Conservation (phyloP, 2,888 invertebrate species). For the Priocnemis perturbator region DNA sequence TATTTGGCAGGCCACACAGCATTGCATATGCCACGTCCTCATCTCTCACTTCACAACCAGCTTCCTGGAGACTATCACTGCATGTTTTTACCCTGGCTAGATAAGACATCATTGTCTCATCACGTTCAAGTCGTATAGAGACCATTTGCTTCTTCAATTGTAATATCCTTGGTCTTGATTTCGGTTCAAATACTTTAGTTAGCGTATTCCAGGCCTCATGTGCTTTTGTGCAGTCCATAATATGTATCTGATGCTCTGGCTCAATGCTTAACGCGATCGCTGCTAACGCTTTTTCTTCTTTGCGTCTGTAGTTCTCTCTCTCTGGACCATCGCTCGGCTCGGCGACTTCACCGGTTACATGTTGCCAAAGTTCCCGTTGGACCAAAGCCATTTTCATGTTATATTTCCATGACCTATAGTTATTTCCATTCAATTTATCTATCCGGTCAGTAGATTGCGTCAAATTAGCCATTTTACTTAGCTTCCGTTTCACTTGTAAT, state of each 20-base stretch:
- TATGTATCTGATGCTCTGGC: constrained; percentile 22
- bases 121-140: constrained; percentile 15
- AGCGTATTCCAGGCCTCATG: constrained; percentile 19
- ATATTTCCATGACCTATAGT: constrained; percentile 29
- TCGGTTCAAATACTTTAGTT: constrained; percentile 25
- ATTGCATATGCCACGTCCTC: constrained; percentile 32
- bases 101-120: constrained; percentile 28
- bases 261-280: constrained; percentile 22
- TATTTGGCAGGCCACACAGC: constrained; percentile 19
- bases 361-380: constrained; percentile 27
- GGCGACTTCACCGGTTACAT: constrained; percentile 6
- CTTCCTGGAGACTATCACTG: constrained; percentile 23
- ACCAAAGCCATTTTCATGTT: constrained; percentile 27
- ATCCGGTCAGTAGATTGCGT: constrained; percentile 19
- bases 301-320: neutral
- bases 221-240: constrained; percentile 22
- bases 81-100: constrained; percentile 26
- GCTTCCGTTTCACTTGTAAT: neutral
- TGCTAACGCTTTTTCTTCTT: constrained; percentile 19
- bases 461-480: constrained; percentile 7
- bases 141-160: constrained; percentile 29
- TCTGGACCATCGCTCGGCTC: neutral
- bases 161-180: constrained; percentile 27
- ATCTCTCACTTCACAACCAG: constrained; percentile 23
- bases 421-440: constrained; percentile 27